These are phyloP conservation scores for Protobothrops flavoviridis DNA, from an alignment of 2,113 vertebrate genomes.

Conservation along the genomic window DNA sequence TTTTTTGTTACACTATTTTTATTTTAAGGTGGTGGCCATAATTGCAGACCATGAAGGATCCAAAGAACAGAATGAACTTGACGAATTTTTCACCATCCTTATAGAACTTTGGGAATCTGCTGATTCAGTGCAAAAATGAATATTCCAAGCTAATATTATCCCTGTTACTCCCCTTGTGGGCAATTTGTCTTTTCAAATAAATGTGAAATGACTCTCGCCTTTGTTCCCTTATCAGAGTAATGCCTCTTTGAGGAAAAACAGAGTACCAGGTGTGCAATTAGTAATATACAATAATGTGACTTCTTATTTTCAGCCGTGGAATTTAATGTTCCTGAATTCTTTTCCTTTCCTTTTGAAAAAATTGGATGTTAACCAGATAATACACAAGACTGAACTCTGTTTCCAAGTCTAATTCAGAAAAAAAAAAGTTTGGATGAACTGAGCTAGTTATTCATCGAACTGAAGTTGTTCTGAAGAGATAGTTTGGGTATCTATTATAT, in stretches of 20 bases:
- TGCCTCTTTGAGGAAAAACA: slow-evolving; percentile 50
- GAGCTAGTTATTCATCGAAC: neutral
- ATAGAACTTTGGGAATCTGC: neutral
- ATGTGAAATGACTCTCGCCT: slow-evolving; percentile 52
- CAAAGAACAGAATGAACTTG: neutral
- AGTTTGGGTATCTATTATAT: neutral
- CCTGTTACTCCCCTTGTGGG: neutral
- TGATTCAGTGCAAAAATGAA: neutral
- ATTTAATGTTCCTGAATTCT: neutral
- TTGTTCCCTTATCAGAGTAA: slow-evolving; percentile 34
- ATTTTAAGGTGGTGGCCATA: neutral
- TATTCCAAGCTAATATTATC: neutral
- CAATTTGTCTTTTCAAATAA: slow-evolving; percentile 15
- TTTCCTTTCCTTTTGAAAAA: neutral
- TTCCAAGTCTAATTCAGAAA: neutral
- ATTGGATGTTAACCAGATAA: neutral
- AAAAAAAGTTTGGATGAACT: neutral
- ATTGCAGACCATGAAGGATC: slow-evolving; percentile 2
- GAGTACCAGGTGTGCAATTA: slow-evolving; percentile 48
- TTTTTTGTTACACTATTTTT: neutral
- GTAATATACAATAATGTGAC: slow-evolving; percentile 53
- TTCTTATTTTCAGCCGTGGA: slow-evolving; percentile 46
- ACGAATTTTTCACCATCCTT: neutral
- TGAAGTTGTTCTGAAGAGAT: neutral
- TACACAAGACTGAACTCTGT: neutral